Evolutionary conservation across 2,888 invertebrate species (phyloP).

Genomic region (Dryobotodes eremita): DNA sequence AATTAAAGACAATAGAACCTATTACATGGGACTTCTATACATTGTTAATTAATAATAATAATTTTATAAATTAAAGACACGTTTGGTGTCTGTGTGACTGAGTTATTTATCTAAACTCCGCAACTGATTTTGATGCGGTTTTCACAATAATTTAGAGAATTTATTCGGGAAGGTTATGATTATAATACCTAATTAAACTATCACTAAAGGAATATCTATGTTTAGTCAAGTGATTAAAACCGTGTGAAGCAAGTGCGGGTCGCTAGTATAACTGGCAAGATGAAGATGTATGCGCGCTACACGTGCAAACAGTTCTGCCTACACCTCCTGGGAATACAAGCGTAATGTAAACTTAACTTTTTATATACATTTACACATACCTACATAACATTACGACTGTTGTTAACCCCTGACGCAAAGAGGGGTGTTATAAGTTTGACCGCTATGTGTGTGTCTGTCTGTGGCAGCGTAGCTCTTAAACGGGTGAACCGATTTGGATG

Average conservation of each 20-base stretch:
- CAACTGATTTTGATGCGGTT: not conserved
- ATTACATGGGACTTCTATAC: not conserved
- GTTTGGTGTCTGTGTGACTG: not conserved
- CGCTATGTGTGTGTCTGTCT: no score
- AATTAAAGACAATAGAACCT: not conserved
- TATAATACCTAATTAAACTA: no score
- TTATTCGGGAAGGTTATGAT: not conserved
- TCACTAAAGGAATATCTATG: not conserved
- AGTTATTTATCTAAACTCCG: not conserved
- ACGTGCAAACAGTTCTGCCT: not conserved
- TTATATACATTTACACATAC: not conserved
- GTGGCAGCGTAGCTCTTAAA: no score
- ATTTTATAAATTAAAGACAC: no score
- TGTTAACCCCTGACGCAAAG: no score
- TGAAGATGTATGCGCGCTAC: no score
- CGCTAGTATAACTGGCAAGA: not conserved
- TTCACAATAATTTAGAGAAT: not conserved
- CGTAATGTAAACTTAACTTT: not conserved
- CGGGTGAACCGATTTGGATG: no score
- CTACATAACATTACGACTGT: not conserved
- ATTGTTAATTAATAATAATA: no score
- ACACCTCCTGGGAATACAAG: not conserved
- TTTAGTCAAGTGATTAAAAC: not conserved
- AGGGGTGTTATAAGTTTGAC: no score
- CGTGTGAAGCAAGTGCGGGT: not conserved